Conservation (phyloP, 23 tunicate species). For the Trididemnum nubilum region DNA sequence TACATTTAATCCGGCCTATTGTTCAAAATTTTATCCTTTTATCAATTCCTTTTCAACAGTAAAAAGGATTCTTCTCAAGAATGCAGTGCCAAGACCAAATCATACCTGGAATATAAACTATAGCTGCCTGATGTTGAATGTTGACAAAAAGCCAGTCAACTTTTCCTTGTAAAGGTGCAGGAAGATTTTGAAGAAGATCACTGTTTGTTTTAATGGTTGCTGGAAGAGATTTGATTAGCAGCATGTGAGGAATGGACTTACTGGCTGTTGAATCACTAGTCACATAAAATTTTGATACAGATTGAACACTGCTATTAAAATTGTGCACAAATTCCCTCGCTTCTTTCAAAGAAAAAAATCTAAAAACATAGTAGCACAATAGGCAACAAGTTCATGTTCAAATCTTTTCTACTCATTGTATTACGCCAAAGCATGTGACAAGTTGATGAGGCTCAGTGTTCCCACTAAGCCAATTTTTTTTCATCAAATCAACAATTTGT, state of each 20-base stretch:
- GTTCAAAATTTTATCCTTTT: no score
- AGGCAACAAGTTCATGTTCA: no score
- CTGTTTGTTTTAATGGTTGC: neutral
- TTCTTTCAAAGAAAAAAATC: neutral
- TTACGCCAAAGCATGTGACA: no score
- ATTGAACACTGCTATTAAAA: neutral
- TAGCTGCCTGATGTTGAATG: neutral
- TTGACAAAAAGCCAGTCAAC: neutral
- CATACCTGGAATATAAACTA: neutral
- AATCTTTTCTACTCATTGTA: no score
- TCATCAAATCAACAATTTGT: no score
- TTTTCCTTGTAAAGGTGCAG: neutral
- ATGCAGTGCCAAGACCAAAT: no score
- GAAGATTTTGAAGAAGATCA: neutral
- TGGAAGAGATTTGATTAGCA: neutral
- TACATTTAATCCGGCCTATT: no score
- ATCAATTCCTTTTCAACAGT: no score
- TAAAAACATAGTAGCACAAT: no score
- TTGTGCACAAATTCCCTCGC: neutral
- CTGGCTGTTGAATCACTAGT: neutral
- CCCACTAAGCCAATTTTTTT: no score
- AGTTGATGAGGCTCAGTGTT: no score
- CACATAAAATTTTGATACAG: neutral
- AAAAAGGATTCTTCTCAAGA: no score
- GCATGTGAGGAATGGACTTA: neutral